Conservation (phyloP, 2,113 vertebrate genomes). For the Baryphthengus martii region DNA sequence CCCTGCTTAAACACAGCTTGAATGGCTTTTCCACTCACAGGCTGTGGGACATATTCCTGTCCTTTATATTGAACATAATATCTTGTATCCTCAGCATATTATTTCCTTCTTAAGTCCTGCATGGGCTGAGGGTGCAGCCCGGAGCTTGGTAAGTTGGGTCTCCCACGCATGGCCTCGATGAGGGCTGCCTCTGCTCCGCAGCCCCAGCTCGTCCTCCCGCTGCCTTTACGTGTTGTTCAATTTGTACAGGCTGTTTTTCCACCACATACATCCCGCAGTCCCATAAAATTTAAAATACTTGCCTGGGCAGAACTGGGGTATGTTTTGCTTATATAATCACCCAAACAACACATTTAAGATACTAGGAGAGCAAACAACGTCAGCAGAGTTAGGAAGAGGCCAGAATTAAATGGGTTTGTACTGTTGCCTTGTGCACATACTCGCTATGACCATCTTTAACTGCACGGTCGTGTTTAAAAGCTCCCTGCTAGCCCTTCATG, state of each 20-base stretch:
- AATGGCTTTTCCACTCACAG: background rate
- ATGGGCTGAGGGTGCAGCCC: background rate
- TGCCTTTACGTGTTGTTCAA: background rate
- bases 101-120: background rate
- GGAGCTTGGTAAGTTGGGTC: rapidly evolving
- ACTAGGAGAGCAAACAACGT: background rate
- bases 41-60: background rate
- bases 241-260: background rate
- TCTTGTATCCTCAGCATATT: background rate
- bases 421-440: background rate
- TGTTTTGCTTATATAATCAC: background rate
- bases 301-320: background rate
- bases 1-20: background rate
- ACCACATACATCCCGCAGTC: background rate
- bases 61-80: background rate
- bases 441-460: background rate
- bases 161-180: rapidly evolving
- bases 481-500: background rate
- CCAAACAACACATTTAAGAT: rapidly evolving
- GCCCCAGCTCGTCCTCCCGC: background rate
- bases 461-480: background rate
- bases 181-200: background rate
- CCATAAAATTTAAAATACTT: background rate
- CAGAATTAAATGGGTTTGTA: background rate
- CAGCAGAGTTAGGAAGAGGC: background rate